Conservation (phyloP, 2,888 invertebrate species). For the Eudemis profundana region DNA sequence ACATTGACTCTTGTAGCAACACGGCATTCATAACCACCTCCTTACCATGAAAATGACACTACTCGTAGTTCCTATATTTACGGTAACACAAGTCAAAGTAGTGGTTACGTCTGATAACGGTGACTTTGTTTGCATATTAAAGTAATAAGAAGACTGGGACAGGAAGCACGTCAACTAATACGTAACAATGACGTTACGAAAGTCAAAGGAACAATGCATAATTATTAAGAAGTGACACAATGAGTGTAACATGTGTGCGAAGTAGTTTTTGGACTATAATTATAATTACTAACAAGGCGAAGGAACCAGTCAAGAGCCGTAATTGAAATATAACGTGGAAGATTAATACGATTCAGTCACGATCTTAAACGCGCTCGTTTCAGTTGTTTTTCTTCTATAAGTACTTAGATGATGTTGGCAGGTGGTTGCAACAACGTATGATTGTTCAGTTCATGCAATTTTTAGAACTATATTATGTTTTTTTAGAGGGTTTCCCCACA, state of each 20-base stretch:
- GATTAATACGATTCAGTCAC: neutral
- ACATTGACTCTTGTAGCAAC: too few relatives aligned
- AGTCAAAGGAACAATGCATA: slow-evolving; percentile 50
- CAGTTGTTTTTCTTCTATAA: neutral
- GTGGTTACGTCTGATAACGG: neutral
- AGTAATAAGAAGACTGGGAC: slow-evolving; percentile 20
- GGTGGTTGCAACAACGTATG: too few relatives aligned
- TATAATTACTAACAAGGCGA: neutral
- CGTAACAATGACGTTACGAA: slow-evolving; percentile 54
- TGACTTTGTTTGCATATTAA: slow-evolving; percentile 31
- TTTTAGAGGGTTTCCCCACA: too few relatives aligned
- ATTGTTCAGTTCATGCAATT: too few relatives aligned
- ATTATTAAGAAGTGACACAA: slow-evolving; percentile 52
- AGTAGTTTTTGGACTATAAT: slow-evolving; percentile 17
- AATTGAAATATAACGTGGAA: neutral
- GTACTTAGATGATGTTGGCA: too few relatives aligned
- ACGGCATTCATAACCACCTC: too few relatives aligned
- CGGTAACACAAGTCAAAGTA: neutral
- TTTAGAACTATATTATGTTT: too few relatives aligned
- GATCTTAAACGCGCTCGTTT: neutral
- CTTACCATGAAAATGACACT: neutral
- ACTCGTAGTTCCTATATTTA: neutral
- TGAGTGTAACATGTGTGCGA: slow-evolving; percentile 45
- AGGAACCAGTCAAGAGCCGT: neutral
- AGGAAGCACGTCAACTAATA: slow-evolving; percentile 50